phyloP scores from a whole-genome alignment of 2,113 vertebrate species.

The Argyrosomus japonicus region DNA sequence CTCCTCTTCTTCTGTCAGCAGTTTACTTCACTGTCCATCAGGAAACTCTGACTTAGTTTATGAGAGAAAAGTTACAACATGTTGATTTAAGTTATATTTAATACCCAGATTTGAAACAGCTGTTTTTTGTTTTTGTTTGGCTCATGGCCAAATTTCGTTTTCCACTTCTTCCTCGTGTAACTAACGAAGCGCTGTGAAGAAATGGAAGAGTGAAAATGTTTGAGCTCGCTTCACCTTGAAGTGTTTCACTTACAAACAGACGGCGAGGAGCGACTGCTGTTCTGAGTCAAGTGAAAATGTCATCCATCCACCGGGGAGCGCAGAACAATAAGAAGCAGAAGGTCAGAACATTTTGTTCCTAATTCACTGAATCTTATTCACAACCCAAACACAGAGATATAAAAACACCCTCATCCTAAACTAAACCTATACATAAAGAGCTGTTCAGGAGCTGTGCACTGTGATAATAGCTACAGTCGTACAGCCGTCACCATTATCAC shows the following conservation, averaged over 20 bases:
- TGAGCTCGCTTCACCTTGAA: background rate
- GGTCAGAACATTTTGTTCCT: background rate
- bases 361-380: background rate
- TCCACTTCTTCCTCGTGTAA: background rate
- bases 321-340: background rate
- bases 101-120: background rate
- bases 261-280: background rate
- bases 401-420: background rate
- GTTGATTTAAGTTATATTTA: no score
- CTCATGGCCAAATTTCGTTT: background rate
- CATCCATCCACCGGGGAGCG: background rate
- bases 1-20: no score
- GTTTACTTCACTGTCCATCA: no score
- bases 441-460: background rate
- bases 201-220: background rate
- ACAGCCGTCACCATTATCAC: background rate
- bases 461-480: background rate
- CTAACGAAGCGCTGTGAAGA: background rate
- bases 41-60: no score
- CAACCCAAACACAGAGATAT: background rate
- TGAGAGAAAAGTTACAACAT: no score
- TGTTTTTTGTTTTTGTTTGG: background rate
- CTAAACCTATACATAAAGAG: background rate
- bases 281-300: constrained; percentile 8
- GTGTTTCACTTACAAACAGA: background rate